A percentile compares a stretch with the other conserved stretches of the same genome.
phyloP scores from a whole-genome alignment of 1,140 invertebrate species.

The Achatina immaculata region DNA sequence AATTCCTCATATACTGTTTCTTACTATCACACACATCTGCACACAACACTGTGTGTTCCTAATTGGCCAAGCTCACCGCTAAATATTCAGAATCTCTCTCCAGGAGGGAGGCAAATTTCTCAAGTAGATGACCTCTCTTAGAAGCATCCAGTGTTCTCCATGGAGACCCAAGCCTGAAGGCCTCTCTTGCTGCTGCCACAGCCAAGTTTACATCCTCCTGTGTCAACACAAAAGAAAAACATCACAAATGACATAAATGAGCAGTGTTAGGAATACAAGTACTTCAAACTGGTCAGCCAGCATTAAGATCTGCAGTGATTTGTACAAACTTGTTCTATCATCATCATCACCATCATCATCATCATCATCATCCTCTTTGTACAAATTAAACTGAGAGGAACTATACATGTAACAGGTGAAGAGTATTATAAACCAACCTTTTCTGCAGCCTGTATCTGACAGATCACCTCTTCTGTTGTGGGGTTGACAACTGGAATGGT shows the following conservation, averaged over 20 bases:
- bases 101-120: slow-evolving; percentile 83
- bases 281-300: no score
- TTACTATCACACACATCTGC: background rate
- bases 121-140: slow-evolving; percentile 82
- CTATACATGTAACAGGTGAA: background rate
- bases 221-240: background rate
- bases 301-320: no score
- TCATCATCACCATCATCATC: no score
- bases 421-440: slow-evolving; percentile 70
- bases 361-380: no score
- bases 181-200: slow-evolving; percentile 83
- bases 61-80: slow-evolving; percentile 75
- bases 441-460: slow-evolving; percentile 86
- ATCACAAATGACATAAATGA: no score
- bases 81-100: slow-evolving; percentile 80
- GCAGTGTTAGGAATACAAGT: no score
- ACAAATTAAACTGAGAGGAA: background rate
- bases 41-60: no score
- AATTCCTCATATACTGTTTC: background rate
- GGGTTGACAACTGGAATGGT: slow-evolving; percentile 92
- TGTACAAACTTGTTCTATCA: no score
- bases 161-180: slow-evolving; percentile 76
- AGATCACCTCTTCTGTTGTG: slow-evolving; percentile 82
- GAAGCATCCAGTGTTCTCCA: slow-evolving; percentile 95
- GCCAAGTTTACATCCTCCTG: slow-evolving; percentile 74